Percentiles rank a stretch among this genome's conserved stretches.
phyloP scores from a whole-genome alignment of 2,888 invertebrate species.

The Metallyticus violacea region DNA sequence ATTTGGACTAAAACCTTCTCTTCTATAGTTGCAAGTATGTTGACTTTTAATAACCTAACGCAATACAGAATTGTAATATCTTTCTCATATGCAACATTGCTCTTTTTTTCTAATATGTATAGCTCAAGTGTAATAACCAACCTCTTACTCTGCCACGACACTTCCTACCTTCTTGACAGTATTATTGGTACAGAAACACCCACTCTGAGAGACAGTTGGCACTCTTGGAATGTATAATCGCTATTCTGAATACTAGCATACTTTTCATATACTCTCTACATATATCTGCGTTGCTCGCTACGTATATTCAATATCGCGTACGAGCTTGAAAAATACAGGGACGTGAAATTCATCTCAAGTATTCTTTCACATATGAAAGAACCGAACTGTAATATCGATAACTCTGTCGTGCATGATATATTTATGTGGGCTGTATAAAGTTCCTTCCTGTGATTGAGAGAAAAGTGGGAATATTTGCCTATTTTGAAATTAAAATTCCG shows the following conservation, averaged over 20 bases:
- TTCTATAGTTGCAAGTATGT: too few species aligned
- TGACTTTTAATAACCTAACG: too few species aligned
- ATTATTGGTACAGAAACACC: not conserved
- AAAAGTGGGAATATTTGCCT: too few species aligned
- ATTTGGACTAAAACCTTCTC: too few species aligned
- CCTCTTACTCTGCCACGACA: not conserved
- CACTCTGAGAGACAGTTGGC: not conserved
- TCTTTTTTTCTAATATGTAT: not conserved
- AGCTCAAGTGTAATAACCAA: not conserved
- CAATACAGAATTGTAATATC: too few species aligned
- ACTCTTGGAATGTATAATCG: not conserved
- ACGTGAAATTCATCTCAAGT: not conserved
- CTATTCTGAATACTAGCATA: not conserved
- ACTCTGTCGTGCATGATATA: not conserved
- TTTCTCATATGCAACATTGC: not conserved
- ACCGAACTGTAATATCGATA: not conserved
- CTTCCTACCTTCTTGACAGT: not conserved
- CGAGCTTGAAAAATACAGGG: not conserved
- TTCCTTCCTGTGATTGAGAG: not conserved
- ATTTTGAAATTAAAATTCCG: too few species aligned
- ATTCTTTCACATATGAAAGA: not conserved
- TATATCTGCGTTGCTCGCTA: not conserved
- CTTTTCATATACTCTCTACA: not conserved
- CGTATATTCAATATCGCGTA: not conserved
- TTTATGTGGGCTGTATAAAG: not conserved